These are phyloP conservation scores for Patella pellucida DNA, from an alignment of 2,888 invertebrate genomes.

Conservation along the genomic window DNA sequence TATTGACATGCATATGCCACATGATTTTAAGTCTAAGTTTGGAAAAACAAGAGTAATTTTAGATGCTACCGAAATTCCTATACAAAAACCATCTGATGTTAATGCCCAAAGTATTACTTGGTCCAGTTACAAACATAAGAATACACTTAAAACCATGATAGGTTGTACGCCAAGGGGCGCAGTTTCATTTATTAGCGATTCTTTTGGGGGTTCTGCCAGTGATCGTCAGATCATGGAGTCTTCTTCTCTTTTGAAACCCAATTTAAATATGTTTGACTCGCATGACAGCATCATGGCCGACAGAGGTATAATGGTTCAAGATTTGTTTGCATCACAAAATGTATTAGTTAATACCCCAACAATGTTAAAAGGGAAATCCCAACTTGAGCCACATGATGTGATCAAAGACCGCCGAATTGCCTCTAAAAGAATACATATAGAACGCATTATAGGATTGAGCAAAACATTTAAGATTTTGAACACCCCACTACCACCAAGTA, in stretches of 20 bases:
- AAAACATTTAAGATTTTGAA: too few relatives aligned
- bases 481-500: too few relatives aligned
- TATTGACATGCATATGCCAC: not conserved
- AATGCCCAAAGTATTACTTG: not conserved
- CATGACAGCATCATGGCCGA: conserved; percentile 40
- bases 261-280: conserved; percentile 20
- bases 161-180: not conserved
- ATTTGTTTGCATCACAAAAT: conserved; percentile 38
- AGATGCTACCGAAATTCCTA: not conserved
- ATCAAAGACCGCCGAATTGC: too few relatives aligned
- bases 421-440: too few relatives aligned
- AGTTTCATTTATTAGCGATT: conserved; percentile 20
- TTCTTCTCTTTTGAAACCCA: conserved; percentile 18
- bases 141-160: not conserved
- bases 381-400: too few relatives aligned
- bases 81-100: not conserved
- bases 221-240: conserved; percentile 41
- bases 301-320: conserved; percentile 44
- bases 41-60: not conserved
- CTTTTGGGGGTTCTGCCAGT: conserved; percentile 37
- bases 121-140: not conserved
- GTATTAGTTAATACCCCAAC: conserved; percentile 40
- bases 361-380: too few relatives aligned
- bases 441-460: too few relatives aligned
- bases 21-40: not conserved